A percentile compares a stretch with the other conserved stretches of the same genome.
These are phyloP conservation scores for Apteryx mantelli DNA, from an alignment of 2,113 vertebrate species.

Conservation along the genomic window DNA sequence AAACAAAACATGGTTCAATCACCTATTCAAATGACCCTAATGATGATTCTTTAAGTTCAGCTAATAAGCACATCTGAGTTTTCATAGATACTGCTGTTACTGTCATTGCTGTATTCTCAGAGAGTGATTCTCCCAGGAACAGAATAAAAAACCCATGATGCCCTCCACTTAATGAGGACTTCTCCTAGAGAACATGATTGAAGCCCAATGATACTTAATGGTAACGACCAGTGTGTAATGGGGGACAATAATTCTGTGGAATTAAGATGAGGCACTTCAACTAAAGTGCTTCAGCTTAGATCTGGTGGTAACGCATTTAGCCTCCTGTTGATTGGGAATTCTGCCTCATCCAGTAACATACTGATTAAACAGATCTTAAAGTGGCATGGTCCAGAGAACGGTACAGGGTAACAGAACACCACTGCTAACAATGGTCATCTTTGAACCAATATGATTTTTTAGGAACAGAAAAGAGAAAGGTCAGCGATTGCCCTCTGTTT, in stretches of 20 bases:
- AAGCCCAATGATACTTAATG: background rate
- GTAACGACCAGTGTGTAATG: background rate
- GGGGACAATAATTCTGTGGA: constrained; percentile 19
- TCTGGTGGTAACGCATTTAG: background rate
- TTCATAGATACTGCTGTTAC: background rate
- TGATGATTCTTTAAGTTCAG: background rate
- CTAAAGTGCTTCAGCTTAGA: constrained; percentile 26
- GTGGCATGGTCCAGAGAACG: background rate
- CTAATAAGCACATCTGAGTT: background rate
- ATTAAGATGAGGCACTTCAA: constrained; percentile 27
- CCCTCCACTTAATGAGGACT: constrained; percentile 32
- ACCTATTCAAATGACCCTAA: accelerated
- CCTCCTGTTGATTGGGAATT: constrained; percentile 23
- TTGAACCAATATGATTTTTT: background rate
- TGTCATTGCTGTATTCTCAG: background rate
- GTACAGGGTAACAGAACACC: background rate
- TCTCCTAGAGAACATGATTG: constrained; percentile 16
- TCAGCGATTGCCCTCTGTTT: constrained; percentile 21
- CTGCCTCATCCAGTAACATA: background rate
- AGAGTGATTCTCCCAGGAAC: background rate
- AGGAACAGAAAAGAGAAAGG: background rate
- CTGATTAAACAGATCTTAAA: background rate
- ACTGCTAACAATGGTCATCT: background rate
- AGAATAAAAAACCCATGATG: background rate
- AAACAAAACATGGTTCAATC: background rate